Base-by-base conservation (phyloP, 2,797 vertebrate species). In the Tamandua tetradactyla region DNA sequence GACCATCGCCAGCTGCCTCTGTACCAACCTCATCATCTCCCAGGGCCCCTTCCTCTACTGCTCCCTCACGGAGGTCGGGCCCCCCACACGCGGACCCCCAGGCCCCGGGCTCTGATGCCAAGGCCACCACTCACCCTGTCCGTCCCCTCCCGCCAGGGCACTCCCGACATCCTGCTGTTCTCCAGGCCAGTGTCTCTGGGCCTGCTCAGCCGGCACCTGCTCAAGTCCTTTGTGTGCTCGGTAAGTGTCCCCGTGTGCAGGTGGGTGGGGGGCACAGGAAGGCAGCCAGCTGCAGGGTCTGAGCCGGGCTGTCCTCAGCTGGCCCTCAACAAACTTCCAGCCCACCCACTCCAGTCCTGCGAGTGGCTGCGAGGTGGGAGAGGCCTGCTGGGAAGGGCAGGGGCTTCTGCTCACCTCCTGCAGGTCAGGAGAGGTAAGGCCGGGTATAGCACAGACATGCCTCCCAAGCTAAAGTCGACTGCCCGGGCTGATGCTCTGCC, bases 11-110 rank as follows among this genome's bases (percentile, higher is more conserved):
- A 99, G 99, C 98, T 99, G 99, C 97, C 99, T 99, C 96, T 99
- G 99, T 75, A 99, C 99, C 96, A 99, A 99, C 97, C 99, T 99
- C 18, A 99, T 99, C 72, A 98, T 99, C 94, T 99, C 99, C 2
- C 99, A 99, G 97, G 99, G 99, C 5, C 99, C 99, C 0, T 99
- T 99, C 98, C 99, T 99, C 68, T 99, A 99, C 96, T 99, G 99
- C 95, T 99, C 99, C 93, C 99, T 99, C 92, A 99, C 99, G 99
- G 99, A 99, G 99, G 99, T 99, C 44, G 88, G 92, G 74, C 87
- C 91, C 68, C 74, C 5, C 27, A 4, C 30, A 1, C 6, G 0
- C 1, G 0, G n/a, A 17, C 13, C 1, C 14, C 1, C 0, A 0
- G 37, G 8, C 1, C 1, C 55, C 0, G 0, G 42, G 11, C 90